Percentiles rank a stretch among this genome's conserved stretches.
phyloP scores from a whole-genome alignment of 2,797 vertebrate species.

The Scolopax rusticola region DNA sequence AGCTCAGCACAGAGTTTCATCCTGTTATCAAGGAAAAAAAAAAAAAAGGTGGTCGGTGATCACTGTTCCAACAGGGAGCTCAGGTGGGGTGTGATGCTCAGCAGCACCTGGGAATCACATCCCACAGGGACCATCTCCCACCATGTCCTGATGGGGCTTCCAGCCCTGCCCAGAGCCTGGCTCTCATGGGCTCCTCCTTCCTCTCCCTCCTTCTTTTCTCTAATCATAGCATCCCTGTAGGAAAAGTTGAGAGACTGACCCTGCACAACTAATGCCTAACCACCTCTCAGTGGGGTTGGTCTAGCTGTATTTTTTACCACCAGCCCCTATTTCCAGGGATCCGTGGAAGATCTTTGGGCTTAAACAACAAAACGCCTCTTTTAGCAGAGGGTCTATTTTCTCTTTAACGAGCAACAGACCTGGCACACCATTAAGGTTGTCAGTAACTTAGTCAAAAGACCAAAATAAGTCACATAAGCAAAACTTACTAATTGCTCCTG shows the following conservation, averaged over 20 bases:
- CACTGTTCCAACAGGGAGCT: neutral
- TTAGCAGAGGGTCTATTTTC: neutral
- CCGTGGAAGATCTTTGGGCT: neutral
- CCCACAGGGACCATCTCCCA: neutral
- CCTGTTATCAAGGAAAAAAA: neutral
- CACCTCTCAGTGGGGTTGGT: neutral
- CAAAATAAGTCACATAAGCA: neutral
- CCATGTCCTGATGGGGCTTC: neutral
- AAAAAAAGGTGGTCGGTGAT: fast-evolving
- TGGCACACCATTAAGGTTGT: neutral
- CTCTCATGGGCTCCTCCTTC: neutral
- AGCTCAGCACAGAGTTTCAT: neutral
- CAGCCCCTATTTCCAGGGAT: neutral
- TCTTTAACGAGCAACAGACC: neutral
- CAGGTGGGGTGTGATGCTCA: neutral
- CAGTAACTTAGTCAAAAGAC: neutral
- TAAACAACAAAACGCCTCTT: neutral
- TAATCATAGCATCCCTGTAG: neutral
- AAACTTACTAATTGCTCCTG: neutral
- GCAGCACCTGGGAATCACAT: neutral
- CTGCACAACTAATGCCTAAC: neutral
- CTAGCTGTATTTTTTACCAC: neutral
- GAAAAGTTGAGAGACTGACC: neutral
- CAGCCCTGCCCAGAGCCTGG: neutral
- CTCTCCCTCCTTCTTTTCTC: neutral